Percentiles rank a stretch among this genome's conserved stretches.
Conservation (phyloP, 2,888 invertebrate species). For the Galerucella nymphaeae region DNA sequence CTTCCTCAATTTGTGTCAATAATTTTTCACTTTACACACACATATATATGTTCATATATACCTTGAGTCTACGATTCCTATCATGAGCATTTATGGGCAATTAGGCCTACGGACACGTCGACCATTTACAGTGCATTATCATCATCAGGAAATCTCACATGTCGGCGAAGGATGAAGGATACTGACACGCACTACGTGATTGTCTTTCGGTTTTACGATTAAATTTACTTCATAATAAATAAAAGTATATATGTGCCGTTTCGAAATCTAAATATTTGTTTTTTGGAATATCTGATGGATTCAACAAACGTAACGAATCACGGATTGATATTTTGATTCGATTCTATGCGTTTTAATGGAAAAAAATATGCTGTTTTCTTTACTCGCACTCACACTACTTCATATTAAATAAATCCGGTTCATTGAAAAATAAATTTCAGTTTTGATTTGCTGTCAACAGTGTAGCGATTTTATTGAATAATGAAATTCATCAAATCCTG, state of each 20-base stretch:
- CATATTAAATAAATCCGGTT: too few species aligned
- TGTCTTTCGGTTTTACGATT: slow-evolving; percentile 43
- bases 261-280: slow-evolving; percentile 26
- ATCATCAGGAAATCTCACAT: slow-evolving; percentile 47
- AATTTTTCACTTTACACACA: slow-evolving; percentile 40
- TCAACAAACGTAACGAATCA: neutral
- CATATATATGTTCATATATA: slow-evolving; percentile 43
- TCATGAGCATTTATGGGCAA: slow-evolving; percentile 43
- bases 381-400: too few species aligned
- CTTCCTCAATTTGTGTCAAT: slow-evolving; percentile 31
- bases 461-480: too few species aligned
- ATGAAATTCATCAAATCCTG: neutral
- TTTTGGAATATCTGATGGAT: slow-evolving; percentile 9
- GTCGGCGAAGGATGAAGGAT: slow-evolving; percentile 44
- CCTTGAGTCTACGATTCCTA: slow-evolving; percentile 47
- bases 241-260: slow-evolving; percentile 5
- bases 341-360: neutral
- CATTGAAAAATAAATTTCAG: too few species aligned
- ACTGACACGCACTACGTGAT: slow-evolving; percentile 51
- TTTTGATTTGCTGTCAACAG: too few species aligned
- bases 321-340: neutral
- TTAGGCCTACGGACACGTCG: slow-evolving; percentile 37
- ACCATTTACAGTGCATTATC: slow-evolving; percentile 38
- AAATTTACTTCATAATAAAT: slow-evolving; percentile 22
- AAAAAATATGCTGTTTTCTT: too few species aligned